Evolutionary conservation across 2,888 invertebrate genomes (phyloP).

Genomic region (Byasa hedistus): DNA sequence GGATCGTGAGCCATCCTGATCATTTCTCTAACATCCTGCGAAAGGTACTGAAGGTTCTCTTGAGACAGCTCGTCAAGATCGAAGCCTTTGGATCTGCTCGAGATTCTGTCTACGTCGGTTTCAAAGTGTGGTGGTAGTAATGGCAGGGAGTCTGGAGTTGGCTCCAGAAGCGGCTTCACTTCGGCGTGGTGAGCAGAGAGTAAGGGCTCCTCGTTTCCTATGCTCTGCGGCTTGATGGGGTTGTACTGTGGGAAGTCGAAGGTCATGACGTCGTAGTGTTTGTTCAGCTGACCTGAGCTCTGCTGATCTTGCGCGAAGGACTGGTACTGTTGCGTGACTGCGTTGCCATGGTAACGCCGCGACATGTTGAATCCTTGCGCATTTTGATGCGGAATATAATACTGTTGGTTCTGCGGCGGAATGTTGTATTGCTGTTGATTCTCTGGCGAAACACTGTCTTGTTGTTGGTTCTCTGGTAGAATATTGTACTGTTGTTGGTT

Average conservation of each 20-base stretch:
- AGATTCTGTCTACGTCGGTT: conserved; percentile 47
- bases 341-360: conserved; percentile 9
- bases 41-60: conserved; percentile 68
- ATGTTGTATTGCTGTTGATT: conserved; percentile 7
- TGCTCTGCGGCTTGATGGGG: conserved; percentile 59
- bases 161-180: conserved; percentile 65
- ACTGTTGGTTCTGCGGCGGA: conserved; percentile 2
- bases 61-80: conserved; percentile 58
- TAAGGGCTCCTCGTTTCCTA: conserved; percentile 55
- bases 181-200: conserved; percentile 59
- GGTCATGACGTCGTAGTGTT: conserved; percentile 24
- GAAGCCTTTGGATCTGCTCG: conserved; percentile 56
- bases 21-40: conserved; percentile 66
- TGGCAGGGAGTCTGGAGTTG: conserved; percentile 48
- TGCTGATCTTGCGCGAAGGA: conserved; percentile 15
- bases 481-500: neutral
- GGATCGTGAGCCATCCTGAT: conserved; percentile 65
- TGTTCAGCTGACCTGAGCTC: conserved; percentile 5
- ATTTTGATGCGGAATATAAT: conserved; percentile 1
- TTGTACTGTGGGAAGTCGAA: conserved; percentile 65
- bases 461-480: neutral
- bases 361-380: conserved; percentile 9
- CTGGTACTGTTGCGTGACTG: conserved; percentile 10
- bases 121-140: conserved; percentile 61
- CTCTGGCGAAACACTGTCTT: neutral